phyloP scores from a whole-genome alignment of 2,888 invertebrate species.

The Amphipoea lucens region DNA sequence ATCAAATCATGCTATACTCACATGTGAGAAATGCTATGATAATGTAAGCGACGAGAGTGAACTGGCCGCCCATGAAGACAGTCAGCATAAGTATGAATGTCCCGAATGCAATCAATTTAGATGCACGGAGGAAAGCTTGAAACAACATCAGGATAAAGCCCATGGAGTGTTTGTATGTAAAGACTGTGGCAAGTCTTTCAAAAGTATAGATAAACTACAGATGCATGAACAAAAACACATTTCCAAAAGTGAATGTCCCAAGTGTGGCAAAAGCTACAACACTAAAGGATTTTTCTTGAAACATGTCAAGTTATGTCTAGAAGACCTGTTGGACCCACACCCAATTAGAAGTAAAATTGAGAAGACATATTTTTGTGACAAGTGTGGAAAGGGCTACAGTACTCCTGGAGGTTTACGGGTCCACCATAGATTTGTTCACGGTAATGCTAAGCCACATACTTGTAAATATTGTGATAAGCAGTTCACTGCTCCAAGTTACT shows the following conservation, averaged over 20 bases:
- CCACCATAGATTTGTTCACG: slow-evolving; percentile 84
- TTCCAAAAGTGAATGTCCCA: slow-evolving; percentile 80
- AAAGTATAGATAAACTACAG: slow-evolving; percentile 77
- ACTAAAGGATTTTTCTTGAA: slow-evolving; percentile 82
- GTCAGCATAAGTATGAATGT: slow-evolving; percentile 74
- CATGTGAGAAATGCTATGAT: slow-evolving; percentile 78
- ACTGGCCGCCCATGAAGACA: slow-evolving; percentile 70
- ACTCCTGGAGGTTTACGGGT: slow-evolving; percentile 84
- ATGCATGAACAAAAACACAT: slow-evolving; percentile 82
- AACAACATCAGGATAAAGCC: slow-evolving; percentile 72
- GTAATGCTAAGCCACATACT: slow-evolving; percentile 82
- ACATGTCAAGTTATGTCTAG: slow-evolving; percentile 82
- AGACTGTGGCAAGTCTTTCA: slow-evolving; percentile 82
- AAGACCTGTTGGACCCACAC: slow-evolving; percentile 81
- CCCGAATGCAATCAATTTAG: slow-evolving; percentile 72
- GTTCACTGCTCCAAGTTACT: slow-evolving; percentile 86
- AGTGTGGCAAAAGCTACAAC: slow-evolving; percentile 83
- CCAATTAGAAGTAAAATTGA: slow-evolving; percentile 79
- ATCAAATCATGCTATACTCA: slow-evolving; percentile 71
- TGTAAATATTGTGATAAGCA: slow-evolving; percentile 83
- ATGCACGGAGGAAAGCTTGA: slow-evolving; percentile 75
- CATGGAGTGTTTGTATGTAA: slow-evolving; percentile 80
- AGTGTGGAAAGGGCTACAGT: slow-evolving; percentile 84
- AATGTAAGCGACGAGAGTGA: slow-evolving; percentile 69
- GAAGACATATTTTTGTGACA: slow-evolving; percentile 77